These are phyloP conservation scores for Drosophila bunnanda DNA, from an alignment of 2,888 invertebrate genomes.

Conservation along the genomic window DNA sequence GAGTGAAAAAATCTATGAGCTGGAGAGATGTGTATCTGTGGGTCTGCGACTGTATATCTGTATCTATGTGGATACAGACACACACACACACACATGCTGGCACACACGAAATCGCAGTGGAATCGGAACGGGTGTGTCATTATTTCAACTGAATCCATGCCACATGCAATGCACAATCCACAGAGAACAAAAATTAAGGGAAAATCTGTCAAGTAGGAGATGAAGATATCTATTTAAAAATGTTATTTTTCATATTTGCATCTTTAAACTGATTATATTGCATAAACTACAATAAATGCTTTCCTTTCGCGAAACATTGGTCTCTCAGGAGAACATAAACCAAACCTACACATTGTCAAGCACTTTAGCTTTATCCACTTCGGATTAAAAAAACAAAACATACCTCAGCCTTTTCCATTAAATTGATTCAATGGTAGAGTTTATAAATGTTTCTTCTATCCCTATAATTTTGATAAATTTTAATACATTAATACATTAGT, in stretches of 20 bases:
- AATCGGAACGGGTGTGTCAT: conserved; percentile 81
- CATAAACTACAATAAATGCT: no score
- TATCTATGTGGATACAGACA: conserved; percentile 14
- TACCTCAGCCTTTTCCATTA: no score
- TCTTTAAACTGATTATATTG: no score
- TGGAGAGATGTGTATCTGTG: conserved; percentile 68
- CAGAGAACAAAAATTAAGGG: not conserved
- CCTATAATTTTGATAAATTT: no score
- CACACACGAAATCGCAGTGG: conserved; percentile 56
- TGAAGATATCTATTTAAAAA: not conserved
- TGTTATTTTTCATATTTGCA: not conserved
- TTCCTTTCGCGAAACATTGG: not conserved
- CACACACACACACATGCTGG: conserved; percentile 37
- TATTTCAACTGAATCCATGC: conserved; percentile 79
- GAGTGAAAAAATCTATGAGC: conserved; percentile 60
- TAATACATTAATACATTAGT: not conserved
- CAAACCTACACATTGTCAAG: not conserved
- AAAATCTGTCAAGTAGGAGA: not conserved
- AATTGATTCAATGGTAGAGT: no score
- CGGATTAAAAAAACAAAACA: not conserved
- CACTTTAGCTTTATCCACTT: no score
- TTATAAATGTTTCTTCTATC: no score
- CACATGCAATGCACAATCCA: conserved; percentile 73
- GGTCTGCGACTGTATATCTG: conserved; percentile 11
- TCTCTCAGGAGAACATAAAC: not conserved